Conservation (phyloP, 2,797 vertebrate genomes). For the Microhierax caerulescens region DNA sequence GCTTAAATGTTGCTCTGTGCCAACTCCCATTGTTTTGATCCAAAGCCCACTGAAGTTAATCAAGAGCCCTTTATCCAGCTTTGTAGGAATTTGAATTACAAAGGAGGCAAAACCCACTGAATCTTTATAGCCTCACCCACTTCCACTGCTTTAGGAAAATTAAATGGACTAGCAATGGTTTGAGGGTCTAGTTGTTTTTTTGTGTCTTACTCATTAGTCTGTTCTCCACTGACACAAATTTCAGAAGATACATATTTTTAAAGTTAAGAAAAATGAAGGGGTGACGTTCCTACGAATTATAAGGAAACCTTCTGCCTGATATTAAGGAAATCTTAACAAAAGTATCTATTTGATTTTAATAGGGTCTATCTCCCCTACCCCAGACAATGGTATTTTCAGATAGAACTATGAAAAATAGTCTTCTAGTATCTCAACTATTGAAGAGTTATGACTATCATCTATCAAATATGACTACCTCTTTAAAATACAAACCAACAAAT, state of each 20-base stretch:
- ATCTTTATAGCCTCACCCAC: not conserved
- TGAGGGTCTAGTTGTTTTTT: not conserved
- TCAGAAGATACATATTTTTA: not conserved
- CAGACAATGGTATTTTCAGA: not conserved
- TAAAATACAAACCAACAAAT: not conserved
- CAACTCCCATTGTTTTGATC: not conserved
- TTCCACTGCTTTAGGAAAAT: not conserved
- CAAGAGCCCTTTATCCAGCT: not conserved
- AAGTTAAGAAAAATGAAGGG: not conserved
- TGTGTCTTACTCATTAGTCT: not conserved
- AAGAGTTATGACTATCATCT: not conserved
- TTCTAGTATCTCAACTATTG: not conserved
- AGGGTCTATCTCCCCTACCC: not conserved
- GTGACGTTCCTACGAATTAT: not conserved
- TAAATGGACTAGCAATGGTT: not conserved
- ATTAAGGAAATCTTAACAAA: not conserved
- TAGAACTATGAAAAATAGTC: not conserved
- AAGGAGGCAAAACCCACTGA: not conserved
- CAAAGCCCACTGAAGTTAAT: not conserved
- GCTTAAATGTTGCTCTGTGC: not conserved
- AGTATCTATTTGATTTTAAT: not conserved
- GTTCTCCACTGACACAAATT: not conserved
- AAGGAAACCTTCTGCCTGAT: not conserved
- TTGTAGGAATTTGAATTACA: not conserved
- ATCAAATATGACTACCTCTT: not conserved